These are phyloP conservation scores for Monopterus albus DNA, from an alignment of 2,113 vertebrate species.

Conservation along the genomic window DNA sequence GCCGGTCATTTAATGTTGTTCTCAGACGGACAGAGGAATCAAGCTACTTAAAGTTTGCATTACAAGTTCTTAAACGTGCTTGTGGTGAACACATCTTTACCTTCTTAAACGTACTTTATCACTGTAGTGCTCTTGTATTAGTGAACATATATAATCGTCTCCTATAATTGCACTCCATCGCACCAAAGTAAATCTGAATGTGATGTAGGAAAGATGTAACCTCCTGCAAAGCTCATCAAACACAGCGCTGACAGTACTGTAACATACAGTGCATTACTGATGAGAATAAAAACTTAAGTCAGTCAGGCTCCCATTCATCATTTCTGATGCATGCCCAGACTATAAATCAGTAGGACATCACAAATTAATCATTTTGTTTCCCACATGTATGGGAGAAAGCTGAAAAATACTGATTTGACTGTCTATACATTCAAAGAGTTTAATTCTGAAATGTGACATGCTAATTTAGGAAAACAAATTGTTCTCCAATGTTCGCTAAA, in stretches of 20 bases:
- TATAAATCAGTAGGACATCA: constrained; percentile 38
- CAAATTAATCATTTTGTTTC: constrained; percentile 53
- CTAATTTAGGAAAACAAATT: constrained; percentile 46
- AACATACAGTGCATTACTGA: constrained; percentile 5
- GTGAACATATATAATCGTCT: background rate
- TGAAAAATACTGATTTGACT: constrained; percentile 33
- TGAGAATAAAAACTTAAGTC: constrained; percentile 22
- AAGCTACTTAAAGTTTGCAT: background rate
- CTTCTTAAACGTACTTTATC: background rate
- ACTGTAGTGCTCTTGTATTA: background rate
- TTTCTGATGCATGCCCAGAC: constrained; percentile 9
- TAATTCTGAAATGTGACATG: constrained; percentile 37
- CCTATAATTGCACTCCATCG: background rate
- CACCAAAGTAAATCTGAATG: constrained; percentile 3
- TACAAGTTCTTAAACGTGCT: background rate
- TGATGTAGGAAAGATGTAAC: background rate
- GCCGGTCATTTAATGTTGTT: constrained; percentile 3
- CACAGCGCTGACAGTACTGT: background rate
- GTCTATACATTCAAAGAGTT: constrained; percentile 25
- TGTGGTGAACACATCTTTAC: background rate
- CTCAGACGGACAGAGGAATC: background rate
- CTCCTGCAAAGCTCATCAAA: constrained; percentile 31
- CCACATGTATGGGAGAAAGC: constrained; percentile 16
- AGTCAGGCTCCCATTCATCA: constrained; percentile 45
- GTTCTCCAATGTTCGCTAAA: constrained; percentile 4